Conservation (phyloP, 2,888 invertebrate species). For the Fragum sueziense region DNA sequence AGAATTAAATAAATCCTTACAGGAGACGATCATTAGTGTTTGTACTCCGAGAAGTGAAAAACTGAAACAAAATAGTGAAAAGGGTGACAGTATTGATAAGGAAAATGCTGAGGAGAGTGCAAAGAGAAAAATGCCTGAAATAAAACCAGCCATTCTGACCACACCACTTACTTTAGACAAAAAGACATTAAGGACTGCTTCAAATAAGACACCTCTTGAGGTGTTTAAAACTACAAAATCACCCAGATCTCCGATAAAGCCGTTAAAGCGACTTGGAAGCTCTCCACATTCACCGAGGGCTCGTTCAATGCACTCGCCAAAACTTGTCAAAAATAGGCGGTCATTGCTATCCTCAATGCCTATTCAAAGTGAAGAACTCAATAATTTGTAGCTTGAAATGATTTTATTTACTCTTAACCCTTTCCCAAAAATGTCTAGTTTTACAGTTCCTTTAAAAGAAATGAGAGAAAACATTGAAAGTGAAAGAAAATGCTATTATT, state of each 20-base stretch:
- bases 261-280: conserved; percentile 73
- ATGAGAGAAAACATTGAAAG: too few species aligned
- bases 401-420: not conserved
- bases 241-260: conserved; percentile 71
- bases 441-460: not conserved
- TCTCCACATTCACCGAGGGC: conserved; percentile 61
- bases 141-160: conserved; percentile 61
- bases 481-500: too few species aligned
- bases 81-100: conserved; percentile 37
- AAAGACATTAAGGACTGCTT: conserved; percentile 61
- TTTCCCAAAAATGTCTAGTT: not conserved
- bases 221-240: conserved; percentile 54
- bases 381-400: conserved; percentile 6
- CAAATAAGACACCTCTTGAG: conserved; percentile 68
- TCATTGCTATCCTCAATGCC: conserved; percentile 58
- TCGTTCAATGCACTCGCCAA: conserved; percentile 54
- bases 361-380: conserved; percentile 60
- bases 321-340: conserved; percentile 45
- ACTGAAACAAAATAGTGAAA: conserved; percentile 16
- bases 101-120: conserved; percentile 29
- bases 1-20: conserved; percentile 60
- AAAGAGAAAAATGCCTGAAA: conserved; percentile 46
- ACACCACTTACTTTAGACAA: conserved; percentile 55
- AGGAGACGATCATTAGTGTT: conserved; percentile 66
- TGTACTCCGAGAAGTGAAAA: conserved; percentile 65